phyloP scores from a whole-genome alignment of 2,888 invertebrate species.

The Glaucopsyche alexis region DNA sequence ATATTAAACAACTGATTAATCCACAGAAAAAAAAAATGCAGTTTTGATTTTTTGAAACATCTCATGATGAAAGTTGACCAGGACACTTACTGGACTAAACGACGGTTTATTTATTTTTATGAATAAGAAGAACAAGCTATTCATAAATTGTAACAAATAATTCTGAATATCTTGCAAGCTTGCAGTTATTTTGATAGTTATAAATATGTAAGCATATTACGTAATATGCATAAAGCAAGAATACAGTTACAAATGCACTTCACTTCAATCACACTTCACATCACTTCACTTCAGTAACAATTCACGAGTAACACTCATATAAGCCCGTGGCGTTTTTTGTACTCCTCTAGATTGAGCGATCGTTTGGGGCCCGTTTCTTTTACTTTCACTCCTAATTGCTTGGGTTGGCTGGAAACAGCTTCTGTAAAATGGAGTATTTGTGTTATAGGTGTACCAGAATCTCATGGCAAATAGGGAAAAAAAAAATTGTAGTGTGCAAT shows the following conservation, averaged over 20 bases:
- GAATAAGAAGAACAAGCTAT: neutral
- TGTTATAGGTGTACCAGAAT: no score
- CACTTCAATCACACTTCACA: conserved; percentile 11
- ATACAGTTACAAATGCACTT: neutral
- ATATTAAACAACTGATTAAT: neutral
- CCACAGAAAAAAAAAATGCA: neutral
- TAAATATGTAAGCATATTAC: neutral
- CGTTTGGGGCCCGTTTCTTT: conserved; percentile 91
- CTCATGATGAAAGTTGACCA: no score
- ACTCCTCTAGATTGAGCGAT: conserved; percentile 93
- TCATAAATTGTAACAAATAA: neutral
- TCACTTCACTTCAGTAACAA: no score
- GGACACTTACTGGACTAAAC: no score
- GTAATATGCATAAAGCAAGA: neutral
- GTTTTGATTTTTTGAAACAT: no score
- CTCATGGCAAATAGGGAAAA: no score
- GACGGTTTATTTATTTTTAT: no score
- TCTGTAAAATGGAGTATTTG: conserved; percentile 52
- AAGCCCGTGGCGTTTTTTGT: conserved; percentile 94
- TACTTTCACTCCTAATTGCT: conserved; percentile 83
- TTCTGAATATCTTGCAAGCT: no score
- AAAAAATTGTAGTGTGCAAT: no score
- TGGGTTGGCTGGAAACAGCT: conserved; percentile 88
- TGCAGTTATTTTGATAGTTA: neutral
- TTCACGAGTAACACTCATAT: conserved; percentile 72